These are phyloP conservation scores for Cheilosia vernalis DNA, from an alignment of 2,888 invertebrate genomes.

Conservation along the genomic window DNA sequence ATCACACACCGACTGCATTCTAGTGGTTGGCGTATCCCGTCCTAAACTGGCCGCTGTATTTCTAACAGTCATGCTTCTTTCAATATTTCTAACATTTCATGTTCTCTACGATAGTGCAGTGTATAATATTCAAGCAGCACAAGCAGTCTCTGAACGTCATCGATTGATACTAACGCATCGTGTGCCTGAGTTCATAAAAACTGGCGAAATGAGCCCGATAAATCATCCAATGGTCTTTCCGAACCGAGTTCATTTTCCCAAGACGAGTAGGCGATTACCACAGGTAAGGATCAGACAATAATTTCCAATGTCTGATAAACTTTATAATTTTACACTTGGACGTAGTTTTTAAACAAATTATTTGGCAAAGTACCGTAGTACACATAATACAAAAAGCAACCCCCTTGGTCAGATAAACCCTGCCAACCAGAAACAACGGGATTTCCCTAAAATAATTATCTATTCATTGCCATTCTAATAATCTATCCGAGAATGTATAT, in stretches of 20 bases:
- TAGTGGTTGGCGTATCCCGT: constrained; percentile 92
- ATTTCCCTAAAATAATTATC: no score
- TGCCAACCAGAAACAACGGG: no score
- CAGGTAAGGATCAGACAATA: constrained; percentile 81
- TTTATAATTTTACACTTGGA: no score
- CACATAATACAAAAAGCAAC: no score
- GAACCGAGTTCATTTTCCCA: constrained; percentile 86
- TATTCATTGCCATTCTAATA: no score
- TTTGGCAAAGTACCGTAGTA: no score
- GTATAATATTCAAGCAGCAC: constrained; percentile 90
- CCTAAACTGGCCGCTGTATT: constrained; percentile 91
- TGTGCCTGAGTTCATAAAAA: constrained; percentile 80
- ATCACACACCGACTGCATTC: constrained; percentile 89
- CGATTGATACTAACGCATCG: constrained; percentile 82
- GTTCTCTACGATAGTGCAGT: constrained; percentile 93
- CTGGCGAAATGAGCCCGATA: constrained; percentile 80
- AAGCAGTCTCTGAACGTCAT: constrained; percentile 86
- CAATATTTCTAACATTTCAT: constrained; percentile 93
- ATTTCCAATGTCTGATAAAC: background rate
- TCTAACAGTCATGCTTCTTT: constrained; percentile 91
- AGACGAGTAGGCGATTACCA: constrained; percentile 87
- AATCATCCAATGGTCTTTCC: constrained; percentile 83
- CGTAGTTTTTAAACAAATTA: no score
- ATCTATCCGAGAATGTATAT: no score
- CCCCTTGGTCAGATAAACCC: no score